These are phyloP conservation scores for Heliconius ismenius DNA, from an alignment of 2,888 invertebrate species.

Conservation along the genomic window DNA sequence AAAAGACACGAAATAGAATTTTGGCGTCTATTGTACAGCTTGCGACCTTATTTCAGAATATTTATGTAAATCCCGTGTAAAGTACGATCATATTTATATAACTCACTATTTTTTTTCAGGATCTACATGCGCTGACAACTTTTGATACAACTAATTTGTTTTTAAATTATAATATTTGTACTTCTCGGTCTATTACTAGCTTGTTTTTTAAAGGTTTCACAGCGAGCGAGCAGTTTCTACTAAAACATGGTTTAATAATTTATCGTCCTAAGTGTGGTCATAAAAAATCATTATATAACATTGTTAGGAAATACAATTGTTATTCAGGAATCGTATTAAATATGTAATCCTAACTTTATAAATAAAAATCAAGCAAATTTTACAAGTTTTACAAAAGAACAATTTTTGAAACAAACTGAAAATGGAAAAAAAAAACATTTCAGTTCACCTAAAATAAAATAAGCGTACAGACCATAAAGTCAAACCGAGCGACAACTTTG, in stretches of 20 bases:
- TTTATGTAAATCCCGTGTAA: not conserved
- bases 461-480: constrained; percentile 32
- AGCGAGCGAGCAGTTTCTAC: no score
- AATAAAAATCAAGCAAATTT: not conserved
- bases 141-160: not conserved
- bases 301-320: no score
- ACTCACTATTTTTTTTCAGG: not conserved
- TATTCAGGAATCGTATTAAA: no score
- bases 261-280: no score
- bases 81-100: not conserved
- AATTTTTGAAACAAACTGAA: not conserved
- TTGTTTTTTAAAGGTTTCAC: not conserved
- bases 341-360: no score
- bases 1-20: not conserved
- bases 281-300: no score
- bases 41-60: not conserved
- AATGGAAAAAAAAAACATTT: constrained; percentile 22
- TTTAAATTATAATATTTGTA: not conserved
- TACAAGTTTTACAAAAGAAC: not conserved
- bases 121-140: not conserved
- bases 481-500: constrained; percentile 36
- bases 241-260: no score
- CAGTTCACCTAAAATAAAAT: constrained; percentile 34
- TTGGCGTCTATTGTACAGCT: not conserved
- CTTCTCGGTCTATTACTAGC: not conserved